phyloP scores from a whole-genome alignment of 2,888 invertebrate species.

The Thelaira solivaga region DNA sequence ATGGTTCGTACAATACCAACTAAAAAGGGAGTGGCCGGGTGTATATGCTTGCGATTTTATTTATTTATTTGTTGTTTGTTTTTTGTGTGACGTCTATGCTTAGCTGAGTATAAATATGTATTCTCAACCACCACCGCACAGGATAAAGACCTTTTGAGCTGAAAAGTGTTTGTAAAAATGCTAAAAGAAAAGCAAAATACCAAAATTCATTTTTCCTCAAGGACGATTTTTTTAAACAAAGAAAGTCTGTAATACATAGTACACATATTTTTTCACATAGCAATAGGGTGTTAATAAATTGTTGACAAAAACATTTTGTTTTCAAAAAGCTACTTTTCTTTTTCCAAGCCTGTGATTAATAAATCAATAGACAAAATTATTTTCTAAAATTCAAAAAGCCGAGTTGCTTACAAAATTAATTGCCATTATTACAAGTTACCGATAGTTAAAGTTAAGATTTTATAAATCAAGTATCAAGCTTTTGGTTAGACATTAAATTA shows the following conservation, averaged over 20 bases:
- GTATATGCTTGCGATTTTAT: not conserved
- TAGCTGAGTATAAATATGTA: not conserved
- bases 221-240: conserved; percentile 56
- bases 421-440: too few species aligned
- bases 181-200: conserved; percentile 6
- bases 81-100: not conserved
- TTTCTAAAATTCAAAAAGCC: too few species aligned
- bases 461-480: too few species aligned
- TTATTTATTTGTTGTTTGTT: too few species aligned
- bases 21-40: not conserved
- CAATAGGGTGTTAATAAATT: not conserved
- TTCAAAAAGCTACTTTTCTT: too few species aligned
- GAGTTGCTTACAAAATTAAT: too few species aligned
- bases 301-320: too few species aligned
- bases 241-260: conserved; percentile 34
- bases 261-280: not conserved
- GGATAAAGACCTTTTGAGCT: conserved; percentile 57
- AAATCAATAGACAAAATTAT: too few species aligned
- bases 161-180: conserved; percentile 9
- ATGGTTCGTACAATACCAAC: too few species aligned
- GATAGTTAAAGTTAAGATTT: too few species aligned
- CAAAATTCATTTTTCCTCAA: conserved; percentile 42
- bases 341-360: too few species aligned
- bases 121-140: conserved; percentile 31
- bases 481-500: too few species aligned